These are phyloP conservation scores for Monomorium pharaonis DNA, from an alignment of 1,140 invertebrate species.

Conservation along the genomic window DNA sequence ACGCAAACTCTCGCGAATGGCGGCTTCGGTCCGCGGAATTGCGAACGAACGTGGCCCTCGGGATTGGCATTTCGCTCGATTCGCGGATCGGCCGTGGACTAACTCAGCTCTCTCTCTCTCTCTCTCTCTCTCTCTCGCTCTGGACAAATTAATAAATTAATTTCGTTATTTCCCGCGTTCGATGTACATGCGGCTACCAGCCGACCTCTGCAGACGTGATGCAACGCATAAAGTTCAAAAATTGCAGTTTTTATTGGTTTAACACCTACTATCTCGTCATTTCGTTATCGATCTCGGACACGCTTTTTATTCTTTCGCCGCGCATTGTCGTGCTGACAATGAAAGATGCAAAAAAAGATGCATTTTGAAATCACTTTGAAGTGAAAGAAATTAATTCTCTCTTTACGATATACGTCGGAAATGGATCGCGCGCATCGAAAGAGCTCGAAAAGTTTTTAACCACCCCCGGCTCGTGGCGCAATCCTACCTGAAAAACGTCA, in stretches of 20 bases:
- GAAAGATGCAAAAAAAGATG: background rate
- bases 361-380: background rate
- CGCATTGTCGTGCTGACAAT: background rate
- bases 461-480: background rate
- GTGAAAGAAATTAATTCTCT: background rate
- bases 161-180: slow-evolving; percentile 18
- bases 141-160: slow-evolving; percentile 34
- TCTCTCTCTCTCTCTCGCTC: background rate
- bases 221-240: background rate
- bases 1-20: background rate
- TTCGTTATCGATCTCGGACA: background rate
- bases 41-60: background rate
- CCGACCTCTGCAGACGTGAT: background rate
- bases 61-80: slow-evolving; percentile 28
- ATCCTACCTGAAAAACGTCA: slow-evolving; percentile 43
- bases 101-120: background rate
- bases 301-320: background rate
- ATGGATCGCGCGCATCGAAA: background rate
- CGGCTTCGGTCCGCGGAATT: background rate
- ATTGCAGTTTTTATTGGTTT: slow-evolving; percentile 16
- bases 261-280: background rate
- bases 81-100: background rate
- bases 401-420: background rate
- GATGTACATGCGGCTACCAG: background rate
- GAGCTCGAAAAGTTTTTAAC: background rate